phyloP scores from a whole-genome alignment of 2,113 vertebrate genomes.

The human region GRCh38 chr7:43751001-43751500 shows the following conservation, averaged over 20 bases:
- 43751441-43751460: not conserved
- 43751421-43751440: accelerated
- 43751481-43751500: not conserved
- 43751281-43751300: not conserved
- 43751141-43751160: not conserved
- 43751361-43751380: not conserved
- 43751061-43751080: not conserved
- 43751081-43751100: not conserved
- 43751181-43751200: not conserved
- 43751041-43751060: not conserved
- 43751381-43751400: not conserved
- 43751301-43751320: not conserved
- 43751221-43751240: not conserved
- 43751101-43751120: not conserved
- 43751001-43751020: not conserved
- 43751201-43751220: not conserved
- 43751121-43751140: not conserved
- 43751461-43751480: not conserved
- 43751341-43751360: not conserved
- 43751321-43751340: not conserved
- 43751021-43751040: not conserved
- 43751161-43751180: not conserved
- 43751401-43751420: too few relatives aligned
- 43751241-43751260: not conserved
- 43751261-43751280: not conserved